A percentile compares a stretch with the other conserved stretches of the same genome.
Evolutionary conservation across 1,140 invertebrate species (phyloP).

Genomic region (Cydia amplana): DNA sequence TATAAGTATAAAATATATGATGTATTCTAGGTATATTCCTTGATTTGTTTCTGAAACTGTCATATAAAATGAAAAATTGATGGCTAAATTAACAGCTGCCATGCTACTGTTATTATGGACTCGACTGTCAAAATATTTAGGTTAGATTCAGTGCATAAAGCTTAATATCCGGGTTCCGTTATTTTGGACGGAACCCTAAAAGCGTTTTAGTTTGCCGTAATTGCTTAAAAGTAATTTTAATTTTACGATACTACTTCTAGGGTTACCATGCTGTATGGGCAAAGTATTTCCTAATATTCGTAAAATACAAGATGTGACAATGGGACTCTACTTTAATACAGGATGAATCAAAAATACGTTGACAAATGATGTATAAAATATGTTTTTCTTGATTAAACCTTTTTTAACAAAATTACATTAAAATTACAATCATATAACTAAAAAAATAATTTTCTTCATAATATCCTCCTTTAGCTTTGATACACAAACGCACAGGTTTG

Average conservation of each 20-base stretch:
- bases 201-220: slow-evolving; percentile 12
- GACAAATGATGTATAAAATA: too few species aligned
- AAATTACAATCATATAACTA: too few species aligned
- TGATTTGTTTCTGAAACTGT: too few species aligned
- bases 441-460: too few species aligned
- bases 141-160: slow-evolving; percentile 10
- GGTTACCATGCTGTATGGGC: not conserved
- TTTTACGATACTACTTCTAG: not conserved
- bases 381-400: too few species aligned
- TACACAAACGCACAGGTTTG: too few species aligned
- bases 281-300: not conserved
- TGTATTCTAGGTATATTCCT: too few species aligned
- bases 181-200: not conserved
- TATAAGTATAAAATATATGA: too few species aligned
- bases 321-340: not conserved
- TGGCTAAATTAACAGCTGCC: not conserved
- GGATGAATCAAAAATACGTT: too few species aligned
- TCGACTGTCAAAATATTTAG: slow-evolving; percentile 25
- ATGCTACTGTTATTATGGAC: not conserved
- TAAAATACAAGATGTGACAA: not conserved
- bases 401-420: too few species aligned
- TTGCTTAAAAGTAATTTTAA: not conserved
- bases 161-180: not conserved
- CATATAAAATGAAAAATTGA: too few species aligned
- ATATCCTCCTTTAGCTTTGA: too few species aligned